Percentiles rank a stretch among this genome's conserved stretches.
These are phyloP conservation scores for Catocala fraxini DNA, from an alignment of 2,888 invertebrate genomes.

Conservation along the genomic window DNA sequence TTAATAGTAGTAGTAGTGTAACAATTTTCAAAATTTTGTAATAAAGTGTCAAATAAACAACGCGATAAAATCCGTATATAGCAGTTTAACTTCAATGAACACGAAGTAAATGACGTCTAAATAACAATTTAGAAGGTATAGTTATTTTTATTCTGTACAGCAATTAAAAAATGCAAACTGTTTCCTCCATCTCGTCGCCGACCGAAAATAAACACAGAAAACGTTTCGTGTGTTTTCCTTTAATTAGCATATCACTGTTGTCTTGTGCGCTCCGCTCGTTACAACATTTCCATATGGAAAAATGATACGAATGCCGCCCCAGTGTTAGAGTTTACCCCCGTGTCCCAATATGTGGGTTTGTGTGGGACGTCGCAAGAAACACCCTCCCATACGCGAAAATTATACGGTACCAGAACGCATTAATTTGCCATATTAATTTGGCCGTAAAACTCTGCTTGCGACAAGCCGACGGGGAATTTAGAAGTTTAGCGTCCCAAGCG, in stretches of 20 bases:
- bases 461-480: constrained; percentile 81
- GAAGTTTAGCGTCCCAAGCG: constrained; percentile 84
- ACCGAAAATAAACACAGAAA: constrained; percentile 76
- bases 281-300: constrained; percentile 87
- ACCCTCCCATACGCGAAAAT: constrained; percentile 80
- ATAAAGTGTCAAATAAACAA: too few relatives aligned
- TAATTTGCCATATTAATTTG: constrained; percentile 89
- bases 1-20: too few relatives aligned
- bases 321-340: constrained; percentile 50
- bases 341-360: constrained; percentile 60
- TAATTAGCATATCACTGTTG: constrained; percentile 87
- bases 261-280: constrained; percentile 79
- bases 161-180: constrained; percentile 49
- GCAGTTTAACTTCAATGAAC: too few relatives aligned
- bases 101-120: not conserved
- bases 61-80: too few relatives aligned
- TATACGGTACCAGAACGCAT: constrained; percentile 85
- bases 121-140: constrained; percentile 24
- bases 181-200: constrained; percentile 67
- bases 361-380: constrained; percentile 75
- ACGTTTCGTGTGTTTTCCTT: constrained; percentile 82
- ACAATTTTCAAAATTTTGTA: too few relatives aligned
- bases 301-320: constrained; percentile 80
- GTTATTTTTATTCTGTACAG: constrained; percentile 24
- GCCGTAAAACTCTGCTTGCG: constrained; percentile 87